These are phyloP conservation scores for Callyntrura sp. DNA, from an alignment of 2,888 invertebrate genomes.

Conservation along the genomic window DNA sequence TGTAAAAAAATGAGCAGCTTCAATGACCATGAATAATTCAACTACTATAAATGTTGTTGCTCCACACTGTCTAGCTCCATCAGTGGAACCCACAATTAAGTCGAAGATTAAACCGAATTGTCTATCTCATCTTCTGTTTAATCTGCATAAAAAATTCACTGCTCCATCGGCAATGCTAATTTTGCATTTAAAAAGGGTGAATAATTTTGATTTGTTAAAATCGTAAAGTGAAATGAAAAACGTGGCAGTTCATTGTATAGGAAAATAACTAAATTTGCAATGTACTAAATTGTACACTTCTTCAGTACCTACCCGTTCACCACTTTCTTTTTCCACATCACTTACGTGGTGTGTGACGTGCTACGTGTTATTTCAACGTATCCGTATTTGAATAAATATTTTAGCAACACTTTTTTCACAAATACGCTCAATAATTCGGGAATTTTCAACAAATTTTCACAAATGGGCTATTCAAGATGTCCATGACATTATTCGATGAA, in stretches of 20 bases:
- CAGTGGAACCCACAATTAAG: slow-evolving; percentile 56
- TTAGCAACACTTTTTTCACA: not conserved
- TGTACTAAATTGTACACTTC: not conserved
- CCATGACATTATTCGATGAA: slow-evolving; percentile 40
- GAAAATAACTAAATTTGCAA: not conserved
- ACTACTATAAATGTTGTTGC: slow-evolving; percentile 51
- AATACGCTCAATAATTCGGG: not conserved
- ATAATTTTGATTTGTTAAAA: slow-evolving; percentile 27
- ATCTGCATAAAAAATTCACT: slow-evolving; percentile 47
- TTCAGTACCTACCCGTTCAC: not conserved
- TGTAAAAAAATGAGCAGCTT: not conserved
- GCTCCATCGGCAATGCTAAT: slow-evolving; percentile 54
- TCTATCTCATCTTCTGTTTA: slow-evolving; percentile 4
- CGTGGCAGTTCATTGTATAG: not conserved
- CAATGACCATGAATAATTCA: slow-evolving; percentile 31
- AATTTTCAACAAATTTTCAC: not conserved
- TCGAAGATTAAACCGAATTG: slow-evolving; percentile 14
- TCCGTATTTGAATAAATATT: not conserved
- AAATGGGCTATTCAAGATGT: not conserved
- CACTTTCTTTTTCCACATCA: slow-evolving; percentile 3
- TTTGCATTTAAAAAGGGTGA: not conserved
- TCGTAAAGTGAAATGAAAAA: slow-evolving; percentile 12
- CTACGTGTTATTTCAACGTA: not conserved
- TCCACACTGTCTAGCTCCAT: slow-evolving; percentile 53
- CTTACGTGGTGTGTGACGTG: too few relatives aligned